Evolutionary conservation across 2,888 invertebrate species (phyloP).

Genomic region (Dynastes hyllus): DNA sequence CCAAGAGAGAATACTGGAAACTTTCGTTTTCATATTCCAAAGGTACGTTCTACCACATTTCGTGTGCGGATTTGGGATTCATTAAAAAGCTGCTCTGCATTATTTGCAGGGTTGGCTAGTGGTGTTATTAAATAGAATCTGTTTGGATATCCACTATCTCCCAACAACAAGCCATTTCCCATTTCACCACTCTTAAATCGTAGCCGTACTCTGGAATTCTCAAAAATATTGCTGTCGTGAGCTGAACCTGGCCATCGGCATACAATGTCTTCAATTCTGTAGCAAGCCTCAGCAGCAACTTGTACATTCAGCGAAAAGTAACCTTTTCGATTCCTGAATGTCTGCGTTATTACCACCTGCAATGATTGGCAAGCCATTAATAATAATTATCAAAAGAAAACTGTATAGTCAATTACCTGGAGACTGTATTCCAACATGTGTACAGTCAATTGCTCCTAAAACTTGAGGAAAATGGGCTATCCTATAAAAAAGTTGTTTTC

Average conservation of each 20-base stretch:
- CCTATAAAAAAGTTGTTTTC: neutral
- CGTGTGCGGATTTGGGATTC: slow-evolving; percentile 11
- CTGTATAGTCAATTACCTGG: neutral
- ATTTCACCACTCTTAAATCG: slow-evolving; percentile 17
- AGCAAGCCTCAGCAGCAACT: slow-evolving; percentile 1
- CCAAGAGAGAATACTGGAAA: too few species aligned
- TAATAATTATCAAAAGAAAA: neutral
- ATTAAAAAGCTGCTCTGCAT: slow-evolving; percentile 13
- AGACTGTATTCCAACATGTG: neutral
- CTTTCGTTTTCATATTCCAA: too few species aligned
- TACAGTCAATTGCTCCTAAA: neutral
- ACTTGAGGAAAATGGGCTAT: neutral
- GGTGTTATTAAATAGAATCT: slow-evolving; percentile 22
- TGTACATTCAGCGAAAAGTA: slow-evolving; percentile 33
- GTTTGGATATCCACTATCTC: slow-evolving; percentile 30
- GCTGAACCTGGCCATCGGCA: slow-evolving; percentile 15
- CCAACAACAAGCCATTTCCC: slow-evolving; percentile 1
- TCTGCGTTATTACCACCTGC: slow-evolving; percentile 20
- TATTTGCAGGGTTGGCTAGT: neutral
- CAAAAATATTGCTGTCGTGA: slow-evolving; percentile 30
- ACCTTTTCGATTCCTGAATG: slow-evolving; percentile 20
- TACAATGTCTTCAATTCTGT: slow-evolving; percentile 6
- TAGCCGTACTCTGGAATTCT: neutral
- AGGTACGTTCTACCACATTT: too few species aligned
- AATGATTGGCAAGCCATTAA: neutral